Evolutionary conservation across 2,888 invertebrate genomes (phyloP).

Genomic region (Hydriomena furcata): DNA sequence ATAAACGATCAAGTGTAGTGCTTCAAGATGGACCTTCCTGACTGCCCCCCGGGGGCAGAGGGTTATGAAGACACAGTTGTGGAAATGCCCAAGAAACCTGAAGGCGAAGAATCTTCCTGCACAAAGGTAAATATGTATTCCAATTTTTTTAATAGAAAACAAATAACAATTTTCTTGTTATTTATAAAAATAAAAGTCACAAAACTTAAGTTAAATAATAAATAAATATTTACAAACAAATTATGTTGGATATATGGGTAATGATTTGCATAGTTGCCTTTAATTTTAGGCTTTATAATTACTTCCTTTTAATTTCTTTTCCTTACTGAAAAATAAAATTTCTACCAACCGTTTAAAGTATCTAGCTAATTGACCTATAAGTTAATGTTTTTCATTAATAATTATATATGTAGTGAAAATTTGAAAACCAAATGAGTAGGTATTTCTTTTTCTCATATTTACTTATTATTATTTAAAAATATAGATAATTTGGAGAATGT

Average conservation of each 20-base stretch:
- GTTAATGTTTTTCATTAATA: too few species aligned
- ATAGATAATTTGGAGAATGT: too few species aligned
- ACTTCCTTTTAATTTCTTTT: not conserved
- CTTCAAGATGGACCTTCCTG: slow-evolving; percentile 75
- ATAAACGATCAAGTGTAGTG: slow-evolving; percentile 79
- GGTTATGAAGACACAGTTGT: slow-evolving; percentile 74
- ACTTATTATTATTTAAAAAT: too few species aligned
- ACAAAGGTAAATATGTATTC: slow-evolving; percentile 75
- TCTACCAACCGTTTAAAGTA: not conserved
- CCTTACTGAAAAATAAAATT: slow-evolving; percentile 1
- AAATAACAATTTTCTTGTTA: not conserved
- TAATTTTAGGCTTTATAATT: not conserved
- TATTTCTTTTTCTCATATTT: too few species aligned
- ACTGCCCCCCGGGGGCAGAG: slow-evolving; percentile 77
- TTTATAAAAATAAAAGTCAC: not conserved
- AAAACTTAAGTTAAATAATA: not conserved
- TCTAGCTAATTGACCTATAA: too few species aligned
- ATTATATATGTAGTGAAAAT: too few species aligned
- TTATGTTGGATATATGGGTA: not conserved
- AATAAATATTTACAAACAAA: not conserved
- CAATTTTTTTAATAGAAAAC: slow-evolving; percentile 20
- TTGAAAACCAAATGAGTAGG: too few species aligned
- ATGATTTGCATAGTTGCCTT: not conserved
- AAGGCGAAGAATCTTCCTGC: slow-evolving; percentile 47
- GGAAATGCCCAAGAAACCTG: slow-evolving; percentile 65